Base-by-base conservation (phyloP, 2,888 invertebrate species). In the Crematogaster levior region DNA sequence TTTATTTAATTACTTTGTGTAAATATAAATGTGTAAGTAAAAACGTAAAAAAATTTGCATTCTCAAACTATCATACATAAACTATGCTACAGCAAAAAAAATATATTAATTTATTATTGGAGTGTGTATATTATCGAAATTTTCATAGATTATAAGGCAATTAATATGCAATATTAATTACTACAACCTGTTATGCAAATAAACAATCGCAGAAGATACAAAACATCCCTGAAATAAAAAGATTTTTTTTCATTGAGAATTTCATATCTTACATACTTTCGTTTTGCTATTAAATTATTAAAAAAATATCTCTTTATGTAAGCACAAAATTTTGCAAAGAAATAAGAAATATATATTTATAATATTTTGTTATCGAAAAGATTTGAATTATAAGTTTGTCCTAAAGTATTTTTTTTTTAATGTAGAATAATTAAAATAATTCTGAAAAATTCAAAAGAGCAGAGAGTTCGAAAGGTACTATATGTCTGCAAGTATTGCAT, bases 61-160 rank as follows among this genome's bases (percentile, higher is more conserved):
- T 18, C 4, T 63, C 12, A 48, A 74, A 24, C 6, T 2, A 63
- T 74, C 5, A 48, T 46, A 46, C 61, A 46, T 27, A 43, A 30
- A 27, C 15, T 21, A 21, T 6, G 1, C 12, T 24, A 3, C 4
- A 18, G 12, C 18, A 72, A 48, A 18, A 48, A 48, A 72, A 56
- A 61, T 60, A 60, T 34, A 58, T 24, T n/a, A n/a, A 61, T 30
- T 60, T 60, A 30, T 63, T 46, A 18, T 73, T n/a, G n/a, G n/a
- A 40, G 1, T 40, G 15, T 12, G 27, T 46, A n/a, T 18, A 58
- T 27, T 60, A 21, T 53, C 65, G 43, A 40, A 84, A 81, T 83
- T 86, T 53, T 81, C 34, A 56, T 3, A 53, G 27, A 84, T 80
- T 87, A 68, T 51, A 68, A 83, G 79, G 63, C 75, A 79, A 74